Evolutionary conservation across 2,888 invertebrate genomes (phyloP), one percentile per base, ranked within the genome.

Genomic region (Microplitis deprimator): DNA sequence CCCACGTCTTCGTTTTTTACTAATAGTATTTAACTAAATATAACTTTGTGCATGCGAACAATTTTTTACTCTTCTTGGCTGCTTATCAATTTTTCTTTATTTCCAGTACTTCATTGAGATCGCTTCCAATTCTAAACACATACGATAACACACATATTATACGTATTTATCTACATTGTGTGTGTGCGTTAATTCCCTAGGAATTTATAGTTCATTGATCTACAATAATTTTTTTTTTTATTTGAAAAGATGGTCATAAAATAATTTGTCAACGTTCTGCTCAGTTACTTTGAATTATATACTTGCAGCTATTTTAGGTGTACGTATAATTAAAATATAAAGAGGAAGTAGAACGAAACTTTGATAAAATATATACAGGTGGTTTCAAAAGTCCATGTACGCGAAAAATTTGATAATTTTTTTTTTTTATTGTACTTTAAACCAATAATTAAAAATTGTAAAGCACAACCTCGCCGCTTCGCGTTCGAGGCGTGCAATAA

Each of bases 1-100:
- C 84, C 86, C 84, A 85, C 83, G 84, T 85, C 81, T 81, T 80
- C 17, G 59, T 59, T 38, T 71, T 71, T 71, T 39, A 73, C 77
- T 77, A 72, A 77, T 76, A 59, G 77, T 75, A 69, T 79, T 78
- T 71, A 75, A 79, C 79, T 80, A 80, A 80, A 81, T 79, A 78
- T 77, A 81, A 70, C 68, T 65, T 70, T 60, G 60, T 40, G 65
- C 13, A 17, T 59, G 65, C 13, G 29, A 71, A 65, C 67, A 79
- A 65, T 62, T 67, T 68, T 77, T 78, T 75, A 61, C 78, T 72
- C 65, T 50, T 74, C 60, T 79, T 78, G 78, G 78, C 79, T 70
- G 41, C 73, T 80, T 73, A 79, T 80, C 80, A 81, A 79, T 78
- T 79, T 68, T 64, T 40, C 61, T 67, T 73, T 17, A 62, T 73